phyloP scores from a whole-genome alignment of 2,113 vertebrate genomes.

The Saiga tatarica region DNA sequence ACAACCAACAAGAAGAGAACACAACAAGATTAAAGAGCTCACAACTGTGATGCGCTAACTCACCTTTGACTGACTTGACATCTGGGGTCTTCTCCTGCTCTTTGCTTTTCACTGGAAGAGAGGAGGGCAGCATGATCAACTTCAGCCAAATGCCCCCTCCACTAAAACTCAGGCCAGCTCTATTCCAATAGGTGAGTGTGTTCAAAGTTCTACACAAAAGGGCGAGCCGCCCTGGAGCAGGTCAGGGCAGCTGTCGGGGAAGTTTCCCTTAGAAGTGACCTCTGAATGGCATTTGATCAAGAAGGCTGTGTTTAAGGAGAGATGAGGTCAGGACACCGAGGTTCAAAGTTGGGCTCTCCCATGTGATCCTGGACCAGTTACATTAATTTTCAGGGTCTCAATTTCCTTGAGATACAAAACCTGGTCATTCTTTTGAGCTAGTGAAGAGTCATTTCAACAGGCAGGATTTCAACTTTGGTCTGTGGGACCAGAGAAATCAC shows the following conservation, averaged over 20 bases:
- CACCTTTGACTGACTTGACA: slow-evolving; percentile 90
- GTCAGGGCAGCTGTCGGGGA: neutral
- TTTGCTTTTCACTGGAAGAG: slow-evolving; percentile 93
- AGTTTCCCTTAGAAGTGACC: neutral
- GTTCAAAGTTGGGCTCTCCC: neutral
- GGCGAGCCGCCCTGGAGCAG: neutral
- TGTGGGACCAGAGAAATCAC: neutral
- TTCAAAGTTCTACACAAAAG: neutral
- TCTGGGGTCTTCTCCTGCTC: slow-evolving; percentile 91
- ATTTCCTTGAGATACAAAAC: slow-evolving; percentile 36
- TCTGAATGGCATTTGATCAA: neutral
- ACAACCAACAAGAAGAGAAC: neutral
- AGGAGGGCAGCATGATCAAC: slow-evolving; percentile 64
- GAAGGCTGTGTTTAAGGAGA: neutral
- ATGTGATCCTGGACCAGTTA: neutral
- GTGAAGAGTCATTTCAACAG: neutral
- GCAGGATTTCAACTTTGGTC: neutral
- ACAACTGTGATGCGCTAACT: slow-evolving; percentile 63
- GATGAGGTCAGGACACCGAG: neutral
- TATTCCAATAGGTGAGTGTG: neutral
- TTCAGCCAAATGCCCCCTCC: neutral
- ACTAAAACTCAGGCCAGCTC: neutral
- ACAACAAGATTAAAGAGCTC: neutral
- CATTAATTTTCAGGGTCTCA: neutral
- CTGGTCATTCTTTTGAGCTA: neutral